A percentile compares a stretch with the other conserved stretches of the same genome.
phyloP scores from a whole-genome alignment of 2,888 invertebrate species.

The Lysandra bellargus region DNA sequence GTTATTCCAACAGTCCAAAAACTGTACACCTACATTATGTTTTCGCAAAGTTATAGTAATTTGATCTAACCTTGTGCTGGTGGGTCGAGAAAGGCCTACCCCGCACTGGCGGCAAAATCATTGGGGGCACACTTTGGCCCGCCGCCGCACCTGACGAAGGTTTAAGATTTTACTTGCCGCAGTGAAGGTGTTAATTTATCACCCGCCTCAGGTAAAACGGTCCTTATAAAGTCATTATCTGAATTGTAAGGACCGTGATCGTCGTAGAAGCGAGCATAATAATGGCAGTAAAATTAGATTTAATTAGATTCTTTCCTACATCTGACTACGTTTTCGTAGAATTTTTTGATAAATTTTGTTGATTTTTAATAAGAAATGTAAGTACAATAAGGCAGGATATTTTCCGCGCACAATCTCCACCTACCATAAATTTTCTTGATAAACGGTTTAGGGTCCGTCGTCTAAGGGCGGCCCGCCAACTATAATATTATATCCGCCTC shows the following conservation, averaged over 20 bases:
- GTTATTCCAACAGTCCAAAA: no score
- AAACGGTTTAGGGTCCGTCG: conserved; percentile 51
- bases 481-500: conserved; percentile 39
- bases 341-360: not conserved
- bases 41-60: no score
- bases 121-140: no score
- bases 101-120: no score
- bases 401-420: conserved; percentile 31
- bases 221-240: not conserved
- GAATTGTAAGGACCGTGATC: not conserved
- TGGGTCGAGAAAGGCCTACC: no score
- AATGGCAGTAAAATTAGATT: not conserved
- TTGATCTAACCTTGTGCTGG: no score
- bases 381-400: conserved; percentile 12
- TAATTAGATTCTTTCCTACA: not conserved
- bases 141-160: no score
- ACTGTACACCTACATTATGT: no score
- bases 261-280: not conserved
- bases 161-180: no score
- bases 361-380: conserved; percentile 6
- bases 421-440: conserved; percentile 51
- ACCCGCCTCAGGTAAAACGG: not conserved
- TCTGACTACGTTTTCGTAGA: not conserved
- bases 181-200: not conserved
- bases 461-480: conserved; percentile 34